phyloP scores from a whole-genome alignment of 2,113 vertebrate genomes.

The Apaloderma vittatum region DNA sequence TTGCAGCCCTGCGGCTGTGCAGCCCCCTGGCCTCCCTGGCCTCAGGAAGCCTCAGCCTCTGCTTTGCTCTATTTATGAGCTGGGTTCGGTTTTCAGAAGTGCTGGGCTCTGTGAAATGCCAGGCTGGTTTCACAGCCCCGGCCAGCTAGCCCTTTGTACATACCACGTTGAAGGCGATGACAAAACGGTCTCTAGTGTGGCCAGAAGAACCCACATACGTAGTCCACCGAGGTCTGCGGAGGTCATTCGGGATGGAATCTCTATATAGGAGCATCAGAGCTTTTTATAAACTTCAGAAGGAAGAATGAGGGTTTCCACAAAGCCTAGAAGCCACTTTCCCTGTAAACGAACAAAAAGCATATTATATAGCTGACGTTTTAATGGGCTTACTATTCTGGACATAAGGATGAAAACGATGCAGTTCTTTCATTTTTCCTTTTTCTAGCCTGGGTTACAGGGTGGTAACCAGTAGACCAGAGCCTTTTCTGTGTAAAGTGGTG shows the following conservation, averaged over 20 bases:
- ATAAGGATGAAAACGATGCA: not conserved
- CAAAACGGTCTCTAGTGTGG: not conserved
- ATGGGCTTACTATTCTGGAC: conserved; percentile 31
- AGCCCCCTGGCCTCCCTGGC: not conserved
- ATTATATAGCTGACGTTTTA: conserved; percentile 20
- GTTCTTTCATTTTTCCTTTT: conserved; percentile 23
- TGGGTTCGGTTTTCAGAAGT: not conserved
- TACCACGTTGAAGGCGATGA: not conserved
- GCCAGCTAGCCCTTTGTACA: not conserved
- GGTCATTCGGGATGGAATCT: not conserved
- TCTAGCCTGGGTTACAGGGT: conserved; percentile 4
- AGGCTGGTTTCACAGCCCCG: not conserved
- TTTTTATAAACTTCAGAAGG: conserved; percentile 53
- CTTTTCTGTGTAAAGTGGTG: conserved; percentile 32
- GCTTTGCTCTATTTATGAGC: not conserved
- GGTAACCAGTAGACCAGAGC: conserved; percentile 3
- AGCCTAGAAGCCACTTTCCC: conserved; percentile 3
- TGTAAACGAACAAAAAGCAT: not conserved
- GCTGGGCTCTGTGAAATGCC: not conserved
- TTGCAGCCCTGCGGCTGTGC: not conserved
- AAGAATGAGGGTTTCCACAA: conserved; percentile 41
- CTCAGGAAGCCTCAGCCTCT: not conserved
- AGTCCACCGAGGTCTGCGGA: not conserved
- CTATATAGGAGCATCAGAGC: not conserved
- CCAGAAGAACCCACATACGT: not conserved